Base-by-base conservation (phyloP, 1,140 invertebrate genomes). In the Batillaria attramentaria region DNA sequence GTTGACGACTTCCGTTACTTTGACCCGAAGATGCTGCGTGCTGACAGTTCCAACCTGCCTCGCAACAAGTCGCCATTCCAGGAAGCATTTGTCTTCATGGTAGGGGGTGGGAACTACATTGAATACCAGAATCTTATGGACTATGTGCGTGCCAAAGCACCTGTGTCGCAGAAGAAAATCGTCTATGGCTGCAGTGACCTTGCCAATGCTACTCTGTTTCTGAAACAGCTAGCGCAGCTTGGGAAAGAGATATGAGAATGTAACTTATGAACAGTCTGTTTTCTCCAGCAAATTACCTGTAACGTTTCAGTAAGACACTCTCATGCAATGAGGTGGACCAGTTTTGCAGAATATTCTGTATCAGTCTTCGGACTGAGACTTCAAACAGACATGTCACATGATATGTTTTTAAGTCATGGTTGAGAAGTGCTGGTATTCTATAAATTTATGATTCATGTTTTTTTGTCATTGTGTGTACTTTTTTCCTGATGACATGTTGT, bases 111-210 rank as follows among this genome's bases (percentile, higher is more conserved):
- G 42, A 99, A 99, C 93, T 99, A 99, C 89, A 99, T 99, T 85
- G 98, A 99, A 92, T 99, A 99, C 91, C 98, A 99, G 91, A 99
- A 99, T 93, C 93, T 99, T 50, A 93, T 97, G 43, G 98, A 99
- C 90, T 99, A 98, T 90, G 95, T 95, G 24, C 98, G 97, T 92
- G 87, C 93, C 93, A 85, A 94, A 93, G 86, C 95, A 18, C 81
- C 93, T 91, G 84, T 81, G 93, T 84, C 84, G 39, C 92, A 93
- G 46, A 96, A 96, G 90, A 93, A 95, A 88, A 95, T 99, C 68
- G 95, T 98, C 42, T 99, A 99, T 90, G 98, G 98, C 41, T 95
- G 96, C 78, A 97, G 97, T 69, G 97, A 98, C 70, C 92, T 99
- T 75, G 95, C 95, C 74, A 99, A 97, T 92, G 96, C 97, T 13